phyloP scores from a whole-genome alignment of 2,888 invertebrate genomes.

The Prosopocoilus inquinatus region DNA sequence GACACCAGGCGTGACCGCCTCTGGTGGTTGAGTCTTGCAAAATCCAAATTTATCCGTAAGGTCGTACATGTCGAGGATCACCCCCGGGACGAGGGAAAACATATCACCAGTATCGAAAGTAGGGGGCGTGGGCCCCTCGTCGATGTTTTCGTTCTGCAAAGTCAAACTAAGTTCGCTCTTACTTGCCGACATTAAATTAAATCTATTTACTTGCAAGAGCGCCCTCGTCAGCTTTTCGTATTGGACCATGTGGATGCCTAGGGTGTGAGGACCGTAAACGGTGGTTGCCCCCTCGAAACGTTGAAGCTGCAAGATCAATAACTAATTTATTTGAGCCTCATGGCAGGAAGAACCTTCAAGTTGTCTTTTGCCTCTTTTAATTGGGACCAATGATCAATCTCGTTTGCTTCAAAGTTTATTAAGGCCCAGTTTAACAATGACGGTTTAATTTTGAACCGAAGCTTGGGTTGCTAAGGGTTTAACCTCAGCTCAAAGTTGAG shows the following conservation, averaged over 20 bases:
- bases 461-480: too few relatives aligned
- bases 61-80: constrained; percentile 77
- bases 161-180: not conserved
- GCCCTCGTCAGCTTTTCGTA: constrained; percentile 69
- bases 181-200: not conserved
- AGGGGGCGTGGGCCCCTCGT: constrained; percentile 67
- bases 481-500: too few relatives aligned
- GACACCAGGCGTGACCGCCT: constrained; percentile 64
- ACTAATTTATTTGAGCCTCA: too few relatives aligned
- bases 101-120: constrained; percentile 66
- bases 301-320: constrained; percentile 66
- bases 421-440: too few relatives aligned
- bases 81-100: constrained; percentile 69
- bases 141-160: constrained; percentile 50
- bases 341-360: too few relatives aligned
- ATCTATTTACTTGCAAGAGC: constrained; percentile 57
- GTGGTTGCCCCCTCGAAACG: constrained; percentile 95
- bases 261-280: constrained; percentile 86
- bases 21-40: constrained; percentile 67
- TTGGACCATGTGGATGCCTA: constrained; percentile 78
- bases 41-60: constrained; percentile 73
- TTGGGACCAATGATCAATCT: too few relatives aligned
- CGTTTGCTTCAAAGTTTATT: too few relatives aligned
- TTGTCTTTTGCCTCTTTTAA: too few relatives aligned
- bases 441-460: too few relatives aligned